Evolutionary conservation across 2,888 invertebrate species (phyloP).

Genomic region (Caenorhabditis panamensis): DNA sequence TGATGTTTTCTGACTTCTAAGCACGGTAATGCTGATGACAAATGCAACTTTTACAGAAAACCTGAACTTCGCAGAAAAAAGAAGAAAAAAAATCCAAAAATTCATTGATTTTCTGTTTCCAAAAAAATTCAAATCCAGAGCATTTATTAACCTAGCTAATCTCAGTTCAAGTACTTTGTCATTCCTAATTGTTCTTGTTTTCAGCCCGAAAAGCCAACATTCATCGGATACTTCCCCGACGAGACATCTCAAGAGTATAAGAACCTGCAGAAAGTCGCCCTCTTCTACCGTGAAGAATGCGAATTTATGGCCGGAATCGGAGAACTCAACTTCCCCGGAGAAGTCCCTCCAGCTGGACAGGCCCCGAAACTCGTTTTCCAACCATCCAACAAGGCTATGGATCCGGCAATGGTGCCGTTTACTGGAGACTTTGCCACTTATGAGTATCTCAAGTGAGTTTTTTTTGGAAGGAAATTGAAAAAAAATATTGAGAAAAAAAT

Average conservation of each 20-base stretch:
- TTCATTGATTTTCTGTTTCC: too few relatives aligned
- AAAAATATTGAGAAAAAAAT: too few relatives aligned
- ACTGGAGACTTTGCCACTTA: slow-evolving; percentile 55
- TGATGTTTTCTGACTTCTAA: too few relatives aligned
- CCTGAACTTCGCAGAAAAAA: too few relatives aligned
- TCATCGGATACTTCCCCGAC: slow-evolving; percentile 81
- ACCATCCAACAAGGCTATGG: slow-evolving; percentile 45
- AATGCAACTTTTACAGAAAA: too few relatives aligned
- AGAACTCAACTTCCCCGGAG: slow-evolving; percentile 60
- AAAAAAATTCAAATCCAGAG: too few relatives aligned
- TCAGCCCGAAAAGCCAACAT: slow-evolving; percentile 86
- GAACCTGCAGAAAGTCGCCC: slow-evolving; percentile 85
- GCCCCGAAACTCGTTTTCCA: slow-evolving; percentile 51
- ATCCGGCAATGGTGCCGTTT: slow-evolving; percentile 44
- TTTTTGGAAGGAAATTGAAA: too few relatives aligned
- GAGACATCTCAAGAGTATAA: slow-evolving; percentile 90
- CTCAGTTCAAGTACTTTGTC: too few relatives aligned
- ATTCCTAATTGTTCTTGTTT: slow-evolving; percentile 62
- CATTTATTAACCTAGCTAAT: too few relatives aligned
- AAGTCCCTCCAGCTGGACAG: slow-evolving; percentile 52
- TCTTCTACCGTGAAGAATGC: slow-evolving; percentile 94
- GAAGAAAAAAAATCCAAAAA: neutral
- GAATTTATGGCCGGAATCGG: slow-evolving; percentile 94
- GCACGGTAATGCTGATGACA: too few relatives aligned
- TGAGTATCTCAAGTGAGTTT: slow-evolving; percentile 68